phyloP scores from a whole-genome alignment of 2,888 invertebrate species.

The Brachypterus glaber region DNA sequence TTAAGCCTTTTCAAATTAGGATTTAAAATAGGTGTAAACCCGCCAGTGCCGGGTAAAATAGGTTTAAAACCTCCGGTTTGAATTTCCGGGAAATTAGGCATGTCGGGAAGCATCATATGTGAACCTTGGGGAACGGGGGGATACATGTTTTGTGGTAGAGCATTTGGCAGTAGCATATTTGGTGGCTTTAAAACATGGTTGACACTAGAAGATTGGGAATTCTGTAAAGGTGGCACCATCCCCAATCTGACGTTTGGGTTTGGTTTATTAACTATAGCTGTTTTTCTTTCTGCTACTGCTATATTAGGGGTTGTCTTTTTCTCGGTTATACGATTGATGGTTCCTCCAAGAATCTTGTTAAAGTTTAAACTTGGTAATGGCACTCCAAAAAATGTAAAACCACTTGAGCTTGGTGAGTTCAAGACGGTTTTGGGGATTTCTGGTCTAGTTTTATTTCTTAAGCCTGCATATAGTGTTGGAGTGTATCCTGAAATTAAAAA shows the following conservation, averaged over 20 bases:
- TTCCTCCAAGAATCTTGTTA: slow-evolving; percentile 48
- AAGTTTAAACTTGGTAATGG: slow-evolving; percentile 66
- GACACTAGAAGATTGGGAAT: slow-evolving; percentile 33
- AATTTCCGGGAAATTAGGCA: slow-evolving; percentile 49
- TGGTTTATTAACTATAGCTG: too few relatives aligned
- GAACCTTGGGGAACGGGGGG: slow-evolving; percentile 32
- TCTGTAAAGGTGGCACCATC: slow-evolving; percentile 14
- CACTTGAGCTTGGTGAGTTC: slow-evolving; percentile 47
- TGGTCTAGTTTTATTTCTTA: slow-evolving; percentile 25
- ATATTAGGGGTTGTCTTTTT: slow-evolving; percentile 18
- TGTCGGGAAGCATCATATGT: neutral
- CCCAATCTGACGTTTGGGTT: slow-evolving; percentile 6
- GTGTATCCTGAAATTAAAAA: slow-evolving; percentile 49
- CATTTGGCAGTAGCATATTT: too few relatives aligned
- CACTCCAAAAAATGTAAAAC: slow-evolving; percentile 78
- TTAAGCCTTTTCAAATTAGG: too few relatives aligned
- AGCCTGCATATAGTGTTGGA: slow-evolving; percentile 48
- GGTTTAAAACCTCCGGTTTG: slow-evolving; percentile 72
- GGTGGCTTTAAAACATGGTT: slow-evolving; percentile 33
- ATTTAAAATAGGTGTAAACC: slow-evolving; percentile 60
- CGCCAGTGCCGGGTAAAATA: slow-evolving; percentile 60
- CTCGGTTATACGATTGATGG: slow-evolving; percentile 22
- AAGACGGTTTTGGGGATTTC: slow-evolving; percentile 32
- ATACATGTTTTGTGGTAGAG: slow-evolving; percentile 35
- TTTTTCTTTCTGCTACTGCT: slow-evolving; percentile 12